Percentiles rank a stretch among this genome's conserved stretches.
Evolutionary conservation across 2,888 invertebrate genomes (phyloP).

Genomic region (Saturnia pavonia): DNA sequence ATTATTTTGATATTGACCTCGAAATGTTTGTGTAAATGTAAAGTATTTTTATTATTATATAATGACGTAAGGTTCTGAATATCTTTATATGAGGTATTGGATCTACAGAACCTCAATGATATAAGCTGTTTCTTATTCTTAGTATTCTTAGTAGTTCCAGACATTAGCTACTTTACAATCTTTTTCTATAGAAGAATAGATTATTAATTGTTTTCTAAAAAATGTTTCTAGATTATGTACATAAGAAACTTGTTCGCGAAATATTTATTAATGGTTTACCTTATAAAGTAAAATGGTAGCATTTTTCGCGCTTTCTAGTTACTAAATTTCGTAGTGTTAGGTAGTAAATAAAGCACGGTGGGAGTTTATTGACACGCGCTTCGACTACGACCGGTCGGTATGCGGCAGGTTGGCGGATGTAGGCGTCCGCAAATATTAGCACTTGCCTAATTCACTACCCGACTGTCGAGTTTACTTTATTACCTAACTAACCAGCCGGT

Average conservation of each 20-base stretch:
- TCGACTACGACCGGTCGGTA: conserved; percentile 42
- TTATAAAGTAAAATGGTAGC: background rate
- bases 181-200: too few species aligned
- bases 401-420: conserved; percentile 72
- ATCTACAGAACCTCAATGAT: too few species aligned
- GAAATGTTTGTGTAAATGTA: too few species aligned
- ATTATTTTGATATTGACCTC: background rate
- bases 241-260: background rate
- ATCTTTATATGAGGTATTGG: too few species aligned
- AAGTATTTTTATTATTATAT: too few species aligned
- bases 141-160: too few species aligned
- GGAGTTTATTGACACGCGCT: conserved; percentile 67
- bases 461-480: conserved; percentile 62
- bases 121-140: too few species aligned
- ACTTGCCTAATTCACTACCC: conserved; percentile 66
- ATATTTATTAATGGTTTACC: conserved; percentile 1
- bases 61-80: too few species aligned
- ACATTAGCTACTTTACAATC: too few species aligned
- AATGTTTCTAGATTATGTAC: conserved; percentile 4
- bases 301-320: conserved; percentile 35
- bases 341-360: conserved; percentile 45
- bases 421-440: conserved; percentile 78
- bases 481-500: conserved; percentile 56
- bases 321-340: conserved; percentile 40
- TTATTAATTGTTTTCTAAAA: background rate